Evolutionary conservation across 2,113 vertebrate genomes (phyloP).

Genomic region (Tor tambroides): DNA sequence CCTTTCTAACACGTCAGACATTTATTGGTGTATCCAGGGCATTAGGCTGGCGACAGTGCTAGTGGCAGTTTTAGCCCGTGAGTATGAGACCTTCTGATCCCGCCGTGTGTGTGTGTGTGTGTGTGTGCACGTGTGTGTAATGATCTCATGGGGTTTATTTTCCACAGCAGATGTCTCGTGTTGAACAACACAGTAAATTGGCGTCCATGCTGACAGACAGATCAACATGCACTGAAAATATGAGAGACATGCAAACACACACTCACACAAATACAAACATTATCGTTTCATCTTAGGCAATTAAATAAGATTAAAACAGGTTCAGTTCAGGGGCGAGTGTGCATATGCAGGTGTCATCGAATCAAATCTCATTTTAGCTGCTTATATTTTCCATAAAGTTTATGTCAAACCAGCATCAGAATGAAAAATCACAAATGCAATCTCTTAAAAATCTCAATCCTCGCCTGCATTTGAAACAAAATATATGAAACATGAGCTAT

Average conservation of each 20-base stretch:
- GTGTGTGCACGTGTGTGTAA: conserved; percentile 25
- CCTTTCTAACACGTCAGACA: conserved; percentile 24
- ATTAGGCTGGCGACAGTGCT: conserved; percentile 51
- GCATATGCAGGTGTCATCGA: background rate
- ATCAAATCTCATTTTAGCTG: background rate
- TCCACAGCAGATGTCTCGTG: conserved; percentile 60
- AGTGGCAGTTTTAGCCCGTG: conserved; percentile 40
- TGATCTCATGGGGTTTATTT: conserved; percentile 53
- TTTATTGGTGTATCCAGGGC: conserved; percentile 41
- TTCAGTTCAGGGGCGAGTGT: background rate
- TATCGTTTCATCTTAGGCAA: conserved; percentile 48
- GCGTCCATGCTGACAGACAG: conserved; percentile 51
- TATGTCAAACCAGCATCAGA: background rate
- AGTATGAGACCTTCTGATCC: conserved; percentile 41
- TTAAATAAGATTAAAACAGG: conserved; percentile 3
- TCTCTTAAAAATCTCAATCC: background rate
- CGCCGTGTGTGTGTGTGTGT: conserved; percentile 13
- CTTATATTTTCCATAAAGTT: background rate
- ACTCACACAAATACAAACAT: conserved; percentile 60
- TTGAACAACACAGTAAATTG: conserved; percentile 55
- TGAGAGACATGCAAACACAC: conserved; percentile 50
- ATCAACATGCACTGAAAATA: conserved; percentile 57
- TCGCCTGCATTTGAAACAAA: background rate
- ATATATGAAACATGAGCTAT: background rate
- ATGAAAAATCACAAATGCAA: background rate